Evolutionary conservation across 2,888 invertebrate genomes (phyloP).

Genomic region (Dryobota labecula): DNA sequence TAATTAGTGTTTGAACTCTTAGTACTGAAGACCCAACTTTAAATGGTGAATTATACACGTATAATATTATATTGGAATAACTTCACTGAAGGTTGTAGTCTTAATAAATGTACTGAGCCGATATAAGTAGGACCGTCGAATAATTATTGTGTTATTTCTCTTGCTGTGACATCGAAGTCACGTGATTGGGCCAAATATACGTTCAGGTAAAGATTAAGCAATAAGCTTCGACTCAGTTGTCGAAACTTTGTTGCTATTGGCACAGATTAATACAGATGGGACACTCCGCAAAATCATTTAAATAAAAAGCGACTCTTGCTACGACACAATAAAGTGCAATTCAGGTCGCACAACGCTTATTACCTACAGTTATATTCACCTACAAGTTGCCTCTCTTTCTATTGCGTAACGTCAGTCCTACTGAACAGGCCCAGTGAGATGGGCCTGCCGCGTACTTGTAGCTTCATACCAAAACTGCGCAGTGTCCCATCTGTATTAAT

Average conservation of each 20-base stretch:
- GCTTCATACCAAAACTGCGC: no score
- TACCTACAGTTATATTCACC: no score
- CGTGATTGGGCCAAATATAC: constrained; percentile 1
- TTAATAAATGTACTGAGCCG: constrained; percentile 37
- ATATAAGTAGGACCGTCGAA: neutral
- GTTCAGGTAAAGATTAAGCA: neutral
- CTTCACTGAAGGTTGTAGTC: constrained; percentile 8
- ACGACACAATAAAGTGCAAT: no score
- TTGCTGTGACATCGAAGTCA: neutral
- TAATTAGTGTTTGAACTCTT: constrained; percentile 33
- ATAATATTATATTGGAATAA: constrained; percentile 4
- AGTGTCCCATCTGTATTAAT: no score
- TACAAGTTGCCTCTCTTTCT: no score
- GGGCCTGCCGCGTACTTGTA: no score
- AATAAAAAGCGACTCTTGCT: no score
- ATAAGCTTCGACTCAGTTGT: neutral
- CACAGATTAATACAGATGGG: no score
- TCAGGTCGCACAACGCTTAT: no score
- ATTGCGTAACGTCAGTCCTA: no score
- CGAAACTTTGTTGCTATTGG: constrained; percentile 17
- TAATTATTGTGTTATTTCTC: constrained; percentile 1
- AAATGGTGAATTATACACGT: constrained; percentile 16
- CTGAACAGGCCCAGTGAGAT: no score
- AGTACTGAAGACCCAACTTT: constrained; percentile 17
- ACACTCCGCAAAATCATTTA: no score